Evolutionary conservation across 1,140 invertebrate genomes (phyloP).

Genomic region (Nomia melanderi): DNA sequence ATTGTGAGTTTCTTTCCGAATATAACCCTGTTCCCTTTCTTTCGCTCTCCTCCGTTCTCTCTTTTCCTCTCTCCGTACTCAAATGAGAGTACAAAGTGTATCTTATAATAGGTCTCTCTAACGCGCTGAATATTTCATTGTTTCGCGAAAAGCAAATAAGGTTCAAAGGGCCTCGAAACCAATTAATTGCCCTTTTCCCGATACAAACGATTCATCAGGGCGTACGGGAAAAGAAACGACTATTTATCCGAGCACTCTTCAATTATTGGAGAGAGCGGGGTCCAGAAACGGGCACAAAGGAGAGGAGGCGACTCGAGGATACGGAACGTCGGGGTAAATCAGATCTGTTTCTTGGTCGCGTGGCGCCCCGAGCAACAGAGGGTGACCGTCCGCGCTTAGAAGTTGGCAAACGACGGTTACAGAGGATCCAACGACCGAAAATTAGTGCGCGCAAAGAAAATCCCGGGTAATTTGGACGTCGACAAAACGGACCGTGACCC

Average conservation of each 20-base stretch:
- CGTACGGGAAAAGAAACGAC: background rate
- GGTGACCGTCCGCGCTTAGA: slow-evolving; percentile 7
- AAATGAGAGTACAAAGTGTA: slow-evolving; percentile 45
- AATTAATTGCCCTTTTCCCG: slow-evolving; percentile 30
- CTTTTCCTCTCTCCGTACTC: slow-evolving; percentile 20
- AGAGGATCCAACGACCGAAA: slow-evolving; percentile 51
- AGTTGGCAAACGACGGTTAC: slow-evolving; percentile 39
- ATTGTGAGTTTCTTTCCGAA: slow-evolving; percentile 45
- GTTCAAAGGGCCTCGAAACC: background rate
- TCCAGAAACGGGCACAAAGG: background rate
- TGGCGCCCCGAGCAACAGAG: background rate
- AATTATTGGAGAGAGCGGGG: slow-evolving; percentile 19
- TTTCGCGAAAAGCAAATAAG: slow-evolving; percentile 19
- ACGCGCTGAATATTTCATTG: slow-evolving; percentile 41
- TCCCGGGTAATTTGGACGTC: slow-evolving; percentile 69
- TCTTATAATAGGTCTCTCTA: slow-evolving; percentile 32
- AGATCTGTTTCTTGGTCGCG: background rate
- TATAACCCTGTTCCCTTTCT: slow-evolving; percentile 27
- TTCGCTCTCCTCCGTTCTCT: no score
- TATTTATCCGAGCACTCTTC: slow-evolving; percentile 38
- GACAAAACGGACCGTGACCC: slow-evolving; percentile 52
- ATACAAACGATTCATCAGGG: background rate
- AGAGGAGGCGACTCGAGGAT: background rate
- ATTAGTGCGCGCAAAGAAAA: slow-evolving; percentile 64
- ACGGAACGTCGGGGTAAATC: background rate